Evolutionary conservation across 2,113 vertebrate genomes (phyloP).

Genomic region (Tragulus kanchil): DNA sequence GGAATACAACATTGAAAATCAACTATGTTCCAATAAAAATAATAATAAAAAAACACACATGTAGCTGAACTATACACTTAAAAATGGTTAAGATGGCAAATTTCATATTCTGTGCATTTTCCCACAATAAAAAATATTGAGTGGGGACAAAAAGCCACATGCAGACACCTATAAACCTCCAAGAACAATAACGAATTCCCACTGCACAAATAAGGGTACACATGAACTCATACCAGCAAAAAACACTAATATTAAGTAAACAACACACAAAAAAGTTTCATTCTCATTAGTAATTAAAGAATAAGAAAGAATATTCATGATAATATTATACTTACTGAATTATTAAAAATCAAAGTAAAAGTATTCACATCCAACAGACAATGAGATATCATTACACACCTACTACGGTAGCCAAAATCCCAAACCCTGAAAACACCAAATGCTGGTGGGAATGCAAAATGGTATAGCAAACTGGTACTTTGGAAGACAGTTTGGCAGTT

Average conservation of each 20-base stretch:
- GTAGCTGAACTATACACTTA: neutral
- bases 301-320: slow-evolving; percentile 23
- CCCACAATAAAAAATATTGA: neutral
- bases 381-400: neutral
- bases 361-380: neutral
- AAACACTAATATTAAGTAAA: neutral
- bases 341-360: slow-evolving; percentile 43
- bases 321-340: neutral
- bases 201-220: neutral
- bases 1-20: neutral
- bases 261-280: neutral
- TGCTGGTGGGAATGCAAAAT: neutral
- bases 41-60: neutral
- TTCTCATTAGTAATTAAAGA: slow-evolving; percentile 48
- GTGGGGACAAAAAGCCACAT: neutral
- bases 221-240: slow-evolving; percentile 37
- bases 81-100: neutral
- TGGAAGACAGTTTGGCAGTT: slow-evolving; percentile 18
- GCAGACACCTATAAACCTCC: neutral
- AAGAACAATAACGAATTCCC: slow-evolving; percentile 18
- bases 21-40: neutral
- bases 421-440: neutral
- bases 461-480: neutral
- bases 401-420: neutral
- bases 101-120: neutral